Base-by-base conservation (phyloP, 2,888 invertebrate genomes). In the Lasioglossum villosulum region DNA sequence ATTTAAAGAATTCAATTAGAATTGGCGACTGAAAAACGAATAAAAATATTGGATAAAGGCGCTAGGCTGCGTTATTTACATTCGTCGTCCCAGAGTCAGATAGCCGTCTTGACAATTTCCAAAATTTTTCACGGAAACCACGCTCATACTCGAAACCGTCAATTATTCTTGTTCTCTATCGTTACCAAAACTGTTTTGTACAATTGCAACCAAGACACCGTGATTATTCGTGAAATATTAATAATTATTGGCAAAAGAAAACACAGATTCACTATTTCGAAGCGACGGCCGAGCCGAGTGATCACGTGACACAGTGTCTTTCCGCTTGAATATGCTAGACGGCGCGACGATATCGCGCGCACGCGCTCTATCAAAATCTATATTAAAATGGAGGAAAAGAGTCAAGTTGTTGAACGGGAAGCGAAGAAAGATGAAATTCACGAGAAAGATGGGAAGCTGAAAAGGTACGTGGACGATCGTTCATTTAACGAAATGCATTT, bases 301-400 rank as follows among this genome's bases (percentile, higher is more conserved):
- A 23, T 76, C 87, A 87, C 83, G 83, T 87, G 87, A 86, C 80
- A 27, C 8, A 6, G 6, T 52, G 27, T 42, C 79, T 56, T 66
- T 82, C 75, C 66, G 56, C 37, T 59, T 45, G n/a, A 73, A 37
- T 39, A 70, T 68, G 56, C 74, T 45, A 84, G 90, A 72, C 72
- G 88, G 88, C 83, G 89, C 86, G 82, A 86, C 83, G 14, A 14
- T 52, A 16, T 39, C 42, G 34, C 4, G 84, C 74, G 82, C 90
- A 81, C 78, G 90, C 87, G 88, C 90, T 75, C 63, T 80, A 59
- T 86, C 84, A 92, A 93, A 94, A 93, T 94, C 94, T 92, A 94
- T 94, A 93, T 93, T 93, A 95, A 95, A 94, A 95, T 95, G 95
- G 95, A 95, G 93, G 95, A 95, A 91, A 95, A 95, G 93, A 95